These are phyloP conservation scores for Drosophila insularis DNA, from an alignment of 1,140 invertebrate genomes.

Conservation along the genomic window DNA sequence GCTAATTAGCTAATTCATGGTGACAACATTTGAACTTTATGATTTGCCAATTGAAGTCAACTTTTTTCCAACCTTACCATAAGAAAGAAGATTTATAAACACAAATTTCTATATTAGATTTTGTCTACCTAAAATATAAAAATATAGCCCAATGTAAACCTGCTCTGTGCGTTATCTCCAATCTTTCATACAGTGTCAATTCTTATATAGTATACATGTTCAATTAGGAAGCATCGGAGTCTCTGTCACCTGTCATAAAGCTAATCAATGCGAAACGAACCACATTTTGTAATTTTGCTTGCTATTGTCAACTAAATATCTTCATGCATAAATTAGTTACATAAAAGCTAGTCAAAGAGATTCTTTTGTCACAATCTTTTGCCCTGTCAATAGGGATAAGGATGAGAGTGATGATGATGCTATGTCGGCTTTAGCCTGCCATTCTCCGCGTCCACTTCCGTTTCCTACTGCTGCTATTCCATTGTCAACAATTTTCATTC, in stretches of 20 bases:
- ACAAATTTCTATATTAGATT: no score
- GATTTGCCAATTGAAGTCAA: no score
- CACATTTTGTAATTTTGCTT: constrained; percentile 18
- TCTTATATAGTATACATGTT: not conserved
- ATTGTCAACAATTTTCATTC: constrained; percentile 11
- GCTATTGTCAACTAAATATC: constrained; percentile 13
- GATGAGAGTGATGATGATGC: constrained; percentile 25
- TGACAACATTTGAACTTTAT: no score
- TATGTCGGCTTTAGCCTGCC: not conserved
- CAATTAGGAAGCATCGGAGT: not conserved
- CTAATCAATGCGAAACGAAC: not conserved
- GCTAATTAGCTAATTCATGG: no score
- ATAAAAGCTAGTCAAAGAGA: constrained; percentile 30
- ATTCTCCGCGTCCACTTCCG: no score
- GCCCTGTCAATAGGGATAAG: constrained; percentile 3
- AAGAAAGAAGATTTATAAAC: no score
- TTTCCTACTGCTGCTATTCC: not conserved
- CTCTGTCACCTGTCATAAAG: constrained; percentile 1
- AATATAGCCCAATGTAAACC: no score
- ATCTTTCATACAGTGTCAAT: not conserved
- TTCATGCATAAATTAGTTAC: constrained; percentile 46
- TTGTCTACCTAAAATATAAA: no score
- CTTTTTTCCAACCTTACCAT: no score
- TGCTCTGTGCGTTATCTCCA: not conserved
- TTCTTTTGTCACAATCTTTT: constrained; percentile 33